Evolutionary conservation across 2,888 invertebrate species (phyloP), one percentile per base, ranked within the genome.

Genomic region (Alentia gelatinosa): DNA sequence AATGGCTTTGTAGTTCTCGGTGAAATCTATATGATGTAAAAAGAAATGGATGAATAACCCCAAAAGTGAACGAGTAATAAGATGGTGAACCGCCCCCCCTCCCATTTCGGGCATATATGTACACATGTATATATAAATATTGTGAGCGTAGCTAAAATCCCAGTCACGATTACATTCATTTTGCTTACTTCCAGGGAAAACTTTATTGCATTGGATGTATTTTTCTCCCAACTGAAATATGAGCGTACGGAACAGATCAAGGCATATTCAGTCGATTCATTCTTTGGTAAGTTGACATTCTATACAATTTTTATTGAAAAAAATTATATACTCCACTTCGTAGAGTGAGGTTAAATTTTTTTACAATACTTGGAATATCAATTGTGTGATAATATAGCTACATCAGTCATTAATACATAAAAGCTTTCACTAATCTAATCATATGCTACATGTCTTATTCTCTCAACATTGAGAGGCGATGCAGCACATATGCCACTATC

Each of bases 131-230:
- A n/a, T n/a, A n/a, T n/a, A n/a, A n/a, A n/a, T n/a, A n/a, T n/a
- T n/a, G n/a, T n/a, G n/a, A n/a, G n/a, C n/a, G n/a, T n/a, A n/a
- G n/a, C n/a, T n/a, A n/a, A n/a, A n/a, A n/a, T n/a, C n/a, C n/a
- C n/a, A n/a, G n/a, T n/a, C n/a, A n/a, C n/a, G n/a, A n/a, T n/a
- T n/a, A n/a, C n/a, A n/a, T n/a, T n/a, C n/a, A n/a, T n/a, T n/a
- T n/a, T n/a, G n/a, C n/a, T n/a, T n/a, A n/a, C n/a, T 47, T 88
- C 4, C 88, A 88, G 88, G 63, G 88, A 88, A n/a, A 88, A 88
- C 30, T 88, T 88, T 23, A 30, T 88, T 19, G 63, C 88, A 4
- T 19, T 88, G 26, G 88, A 88, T 47, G 47, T 88, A 0, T 88
- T 47, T 37, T 88, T 88, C 47, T 35, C 88, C 0, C 88, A 88